Base-by-base conservation (phyloP, 2,797 vertebrate genomes). In the Centropyge bicolor region DNA sequence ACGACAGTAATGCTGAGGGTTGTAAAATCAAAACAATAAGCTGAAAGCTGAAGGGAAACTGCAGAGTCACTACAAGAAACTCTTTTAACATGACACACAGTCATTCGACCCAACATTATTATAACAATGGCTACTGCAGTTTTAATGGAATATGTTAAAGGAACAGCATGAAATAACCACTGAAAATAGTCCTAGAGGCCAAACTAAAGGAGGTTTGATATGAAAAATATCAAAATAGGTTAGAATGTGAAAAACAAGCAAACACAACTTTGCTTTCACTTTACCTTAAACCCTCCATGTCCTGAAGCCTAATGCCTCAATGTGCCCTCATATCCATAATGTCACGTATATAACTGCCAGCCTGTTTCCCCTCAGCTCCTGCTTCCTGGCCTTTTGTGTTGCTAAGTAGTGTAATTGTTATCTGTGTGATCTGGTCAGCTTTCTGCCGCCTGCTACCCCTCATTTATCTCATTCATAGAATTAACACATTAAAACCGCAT, bases 401-500 rank as follows among this genome's bases (percentile, higher is more conserved):
- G 51, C 55, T 68, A 80, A 87, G 74, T 76, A 75, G 31, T 52
- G 2, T 84, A 88, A 88, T 85, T 86, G 76, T 80, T 62, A 60
- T 80, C 54, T 80, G 76, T 83, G 85, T 86, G 87, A 90, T 91
- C 57, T 71, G 83, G 76, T 88, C 88, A 83, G 79, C 64, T 52
- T 77, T 75, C 81, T 61, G 64, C 74, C 45, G 65, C 57, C 65
- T 11, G 24, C 65, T 56, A 48, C 76, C 45, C 61, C 75, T 88
- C 74, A 71, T 91, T 89, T 70, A 79, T 87, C 76, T 74, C 82
- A 76, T 86, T 90, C 83, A 83, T 60, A 63, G 72, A 78, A 83
- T 87, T 81, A 88, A 70, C 86, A 85, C 78, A 85, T 85, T 84
- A 90, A 86, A 90, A 76, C 83, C 54, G 68, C 66, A 57, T 88